Evolutionary conservation across 2,888 invertebrate genomes (phyloP), one percentile per base, ranked within the genome.

Genomic region (Trachelus troglodyta): DNA sequence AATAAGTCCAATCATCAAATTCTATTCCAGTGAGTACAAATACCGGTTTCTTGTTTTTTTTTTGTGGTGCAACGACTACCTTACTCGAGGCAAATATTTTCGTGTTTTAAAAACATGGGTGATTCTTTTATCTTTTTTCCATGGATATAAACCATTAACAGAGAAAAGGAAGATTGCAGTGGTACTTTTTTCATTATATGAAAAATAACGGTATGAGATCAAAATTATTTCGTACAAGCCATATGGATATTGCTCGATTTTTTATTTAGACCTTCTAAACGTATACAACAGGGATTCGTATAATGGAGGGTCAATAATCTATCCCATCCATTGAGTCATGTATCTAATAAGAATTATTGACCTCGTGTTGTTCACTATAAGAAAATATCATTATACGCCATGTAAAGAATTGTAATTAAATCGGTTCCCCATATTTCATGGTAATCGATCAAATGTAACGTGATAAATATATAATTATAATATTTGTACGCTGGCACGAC

Each of bases 21-120:
- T 85, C 76, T 89, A 89, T 77, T 89, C 88, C 3, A 77, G 89
- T 89, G 75, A 89, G 89, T 88, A 82, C 11, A 35, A 35, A 35
- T 34, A 69, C n/a, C 79, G 23, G 56, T 56, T 56, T 40, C 15
- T 40, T 56, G 40, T 56, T 56, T 56, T 9, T 9, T 9, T 9
- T 56, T 23, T 35, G 12, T 12, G 9, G 23, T 56, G 2, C 9
- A 1, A 9, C 15, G 23, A 56, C 23, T 23, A 56, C 0, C 23
- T 56, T 15, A 56, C 56, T 23, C 23, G 23, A 56, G 9, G 9
- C 23, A 56, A 23, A 56, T 56, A 56, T 23, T 23, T 56, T 56
- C 9, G 56, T 9, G 56, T 56, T 56, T 23, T 9, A 23, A 23
- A 23, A 9, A 56, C 23, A 23, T 56, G 56, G 0, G 23, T 23